Evolutionary conservation across 2,113 vertebrate species (phyloP), one percentile per base, ranked within the genome.

Genomic region (Pollachius pollachius): DNA sequence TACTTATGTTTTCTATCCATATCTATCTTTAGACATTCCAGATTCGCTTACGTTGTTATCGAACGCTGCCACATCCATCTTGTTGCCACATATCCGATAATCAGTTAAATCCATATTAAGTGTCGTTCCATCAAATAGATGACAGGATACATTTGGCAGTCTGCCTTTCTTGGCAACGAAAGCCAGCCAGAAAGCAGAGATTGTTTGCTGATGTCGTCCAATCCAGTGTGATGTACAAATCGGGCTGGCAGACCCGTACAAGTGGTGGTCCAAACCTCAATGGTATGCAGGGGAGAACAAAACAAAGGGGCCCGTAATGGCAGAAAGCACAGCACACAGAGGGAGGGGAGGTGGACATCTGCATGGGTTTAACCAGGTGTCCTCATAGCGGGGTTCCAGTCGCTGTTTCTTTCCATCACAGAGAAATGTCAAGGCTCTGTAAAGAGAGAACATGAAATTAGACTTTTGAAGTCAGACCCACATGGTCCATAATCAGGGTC

Each of bases 361-460:
- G 83, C 21, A 73, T 68, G 25, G 60, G 76, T 81, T 81, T 75
- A 74, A 81, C 65, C 73, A 74, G 62, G 65, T 76, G 41, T 72
- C 71, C 69, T 62, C 25, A 62, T 67, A 69, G 76, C 68, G 66
- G 82, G 67, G 11, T 25, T 75, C 69, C n/a, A 62, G 52, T 73
- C 65, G 78, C 68, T 79, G 71, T 59, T 65, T 76, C 75, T 75
- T 58, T 73, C 77, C 64, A 67, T 69, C 64, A 75, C 67, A 76
- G 67, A 76, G 67, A 72, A 75, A 54, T 78, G 64, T 90, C 86
- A 90, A 75, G 85, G 87, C 54, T 87, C 89, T 90, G 37, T 34
- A 66, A 69, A 79, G 3, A 81, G 21, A 8, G 77, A 62, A 76
- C 9, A 84, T 12, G 74, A 73, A 13, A 64, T 64, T 9, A 23